A percentile compares a stretch with the other conserved stretches of the same genome.
Conservation (phyloP, 2,888 invertebrate genomes). For the Octonoba sinensis region DNA sequence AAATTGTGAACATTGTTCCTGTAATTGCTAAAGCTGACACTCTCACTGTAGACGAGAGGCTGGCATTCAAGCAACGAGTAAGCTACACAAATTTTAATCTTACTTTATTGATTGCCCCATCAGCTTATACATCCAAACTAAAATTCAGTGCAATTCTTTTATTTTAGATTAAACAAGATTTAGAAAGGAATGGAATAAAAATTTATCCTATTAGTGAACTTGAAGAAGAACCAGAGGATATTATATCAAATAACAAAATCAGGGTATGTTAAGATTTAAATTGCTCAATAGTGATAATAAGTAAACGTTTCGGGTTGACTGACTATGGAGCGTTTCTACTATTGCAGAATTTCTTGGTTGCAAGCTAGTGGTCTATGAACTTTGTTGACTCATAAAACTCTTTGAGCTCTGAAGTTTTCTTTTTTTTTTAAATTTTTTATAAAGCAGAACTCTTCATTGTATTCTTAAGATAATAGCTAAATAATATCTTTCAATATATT, state of each 20-base stretch:
- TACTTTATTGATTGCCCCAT: too few relatives aligned
- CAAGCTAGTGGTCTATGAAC: too few relatives aligned
- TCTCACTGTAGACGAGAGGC: slow-evolving; percentile 68
- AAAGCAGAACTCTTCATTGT: too few relatives aligned
- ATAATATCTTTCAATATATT: too few relatives aligned
- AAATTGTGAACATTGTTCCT: slow-evolving; percentile 68
- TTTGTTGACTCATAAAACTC: too few relatives aligned
- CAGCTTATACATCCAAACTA: too few relatives aligned
- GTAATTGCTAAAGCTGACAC: slow-evolving; percentile 69
- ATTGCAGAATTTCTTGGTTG: too few relatives aligned
- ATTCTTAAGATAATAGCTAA: too few relatives aligned
- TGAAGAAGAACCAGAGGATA: slow-evolving; percentile 72
- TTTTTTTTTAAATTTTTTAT: too few relatives aligned
- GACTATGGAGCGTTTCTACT: too few relatives aligned
- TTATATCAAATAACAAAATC: slow-evolving; percentile 72
- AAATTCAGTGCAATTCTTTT: neutral
- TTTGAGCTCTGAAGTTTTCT: too few relatives aligned
- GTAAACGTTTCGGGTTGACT: too few relatives aligned
- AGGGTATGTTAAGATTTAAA: slow-evolving; percentile 49
- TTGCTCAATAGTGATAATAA: neutral
- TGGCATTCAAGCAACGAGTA: slow-evolving; percentile 67
- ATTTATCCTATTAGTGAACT: slow-evolving; percentile 73
- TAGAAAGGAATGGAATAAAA: slow-evolving; percentile 71
- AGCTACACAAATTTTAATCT: slow-evolving; percentile 7
- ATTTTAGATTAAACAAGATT: slow-evolving; percentile 71